These are phyloP conservation scores for Agriopis leucophaearia DNA, from an alignment of 2,888 invertebrate species.

Conservation along the genomic window DNA sequence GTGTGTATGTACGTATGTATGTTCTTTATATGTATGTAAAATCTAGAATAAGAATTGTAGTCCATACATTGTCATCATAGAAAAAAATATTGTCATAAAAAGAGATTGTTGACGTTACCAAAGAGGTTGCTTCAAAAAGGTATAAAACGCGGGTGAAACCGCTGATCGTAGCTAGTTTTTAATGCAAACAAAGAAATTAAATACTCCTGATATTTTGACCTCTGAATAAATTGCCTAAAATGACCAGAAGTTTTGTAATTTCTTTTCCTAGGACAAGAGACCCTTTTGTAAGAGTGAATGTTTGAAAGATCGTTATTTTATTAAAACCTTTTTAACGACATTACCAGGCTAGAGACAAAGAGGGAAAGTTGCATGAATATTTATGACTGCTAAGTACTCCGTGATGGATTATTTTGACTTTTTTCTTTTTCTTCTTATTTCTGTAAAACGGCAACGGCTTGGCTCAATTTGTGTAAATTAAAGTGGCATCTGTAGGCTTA, in stretches of 20 bases:
- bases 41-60: too few species aligned
- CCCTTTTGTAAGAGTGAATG: conserved; percentile 6
- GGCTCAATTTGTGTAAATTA: conserved; percentile 39
- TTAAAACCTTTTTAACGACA: conserved; percentile 36
- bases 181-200: neutral
- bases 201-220: neutral
- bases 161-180: too few species aligned
- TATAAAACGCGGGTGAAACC: too few species aligned
- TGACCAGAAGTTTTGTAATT: conserved; percentile 3
- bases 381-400: conserved; percentile 42
- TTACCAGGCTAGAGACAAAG: conserved; percentile 38
- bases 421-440: conserved; percentile 40
- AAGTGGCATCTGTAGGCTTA: neutral
- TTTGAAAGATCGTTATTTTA: conserved; percentile 14
- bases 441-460: conserved; percentile 31
- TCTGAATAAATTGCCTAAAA: conserved; percentile 2
- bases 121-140: too few species aligned
- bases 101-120: too few species aligned
- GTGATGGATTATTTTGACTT: conserved; percentile 44
- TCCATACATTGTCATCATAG: too few species aligned
- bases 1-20: too few species aligned
- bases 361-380: conserved; percentile 46
- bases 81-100: too few species aligned
- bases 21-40: too few species aligned
- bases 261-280: conserved; percentile 1